A percentile compares a stretch with the other conserved stretches of the same genome.
Conservation (phyloP, 2,797 vertebrate genomes). For the Echeneis naucrates region DNA sequence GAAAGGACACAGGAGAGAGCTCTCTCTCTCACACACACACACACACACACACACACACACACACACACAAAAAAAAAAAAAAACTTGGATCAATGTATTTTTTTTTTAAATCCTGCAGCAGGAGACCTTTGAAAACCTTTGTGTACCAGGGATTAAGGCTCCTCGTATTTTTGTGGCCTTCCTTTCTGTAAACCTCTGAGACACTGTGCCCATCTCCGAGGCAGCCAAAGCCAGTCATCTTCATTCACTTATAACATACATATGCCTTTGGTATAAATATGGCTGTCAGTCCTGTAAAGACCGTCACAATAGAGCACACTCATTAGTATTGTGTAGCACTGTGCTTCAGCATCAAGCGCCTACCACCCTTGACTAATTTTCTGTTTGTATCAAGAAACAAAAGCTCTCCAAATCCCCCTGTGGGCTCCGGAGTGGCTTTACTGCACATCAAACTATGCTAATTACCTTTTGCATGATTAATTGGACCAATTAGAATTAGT, state of each 20-base stretch:
- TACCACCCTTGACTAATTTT: constrained; percentile 85
- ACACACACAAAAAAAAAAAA: constrained; percentile 29
- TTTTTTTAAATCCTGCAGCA: constrained; percentile 32
- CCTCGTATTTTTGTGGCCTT: constrained; percentile 29
- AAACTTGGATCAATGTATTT: constrained; percentile 47
- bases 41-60: too few relatives aligned
- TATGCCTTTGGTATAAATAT: constrained; percentile 73
- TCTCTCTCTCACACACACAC: too few relatives aligned
- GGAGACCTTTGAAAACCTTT: constrained; percentile 52
- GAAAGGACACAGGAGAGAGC: constrained; percentile 35
- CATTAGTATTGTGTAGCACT: constrained; percentile 81
- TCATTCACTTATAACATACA: constrained; percentile 56
- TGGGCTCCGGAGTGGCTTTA: constrained; percentile 82
- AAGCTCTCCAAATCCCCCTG: constrained; percentile 80
- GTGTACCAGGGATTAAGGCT: constrained; percentile 28
- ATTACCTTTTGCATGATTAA: constrained; percentile 89
- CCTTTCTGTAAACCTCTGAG: constrained; percentile 52
- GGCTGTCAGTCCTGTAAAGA: constrained; percentile 77
- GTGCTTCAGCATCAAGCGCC: constrained; percentile 74
- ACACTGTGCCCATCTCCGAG: constrained; percentile 47
- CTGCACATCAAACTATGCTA: constrained; percentile 86
- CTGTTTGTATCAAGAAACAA: constrained; percentile 84
- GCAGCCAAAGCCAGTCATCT: constrained; percentile 53
- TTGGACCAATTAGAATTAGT: constrained; percentile 88
- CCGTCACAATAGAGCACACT: constrained; percentile 75